Base-by-base conservation (phyloP, 2,797 vertebrate genomes). In the Periparus ater region DNA sequence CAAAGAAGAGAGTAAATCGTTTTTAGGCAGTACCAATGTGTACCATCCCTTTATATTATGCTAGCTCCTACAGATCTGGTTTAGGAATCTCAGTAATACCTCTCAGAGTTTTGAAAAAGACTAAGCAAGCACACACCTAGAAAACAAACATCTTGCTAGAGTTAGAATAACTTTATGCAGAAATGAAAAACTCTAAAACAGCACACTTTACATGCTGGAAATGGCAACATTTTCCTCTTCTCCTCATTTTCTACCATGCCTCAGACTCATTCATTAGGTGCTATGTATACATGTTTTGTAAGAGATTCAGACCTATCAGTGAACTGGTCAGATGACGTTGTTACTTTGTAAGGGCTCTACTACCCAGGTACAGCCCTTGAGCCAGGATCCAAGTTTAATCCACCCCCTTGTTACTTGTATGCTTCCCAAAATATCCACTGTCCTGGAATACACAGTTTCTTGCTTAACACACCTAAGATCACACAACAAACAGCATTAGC, bases 371-470 rank as follows among this genome's bases (percentile, higher is more conserved):
- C 7, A 20, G 42, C 12, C 17, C 29, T 45, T 1, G 1, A 73
- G 67, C 30, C 40, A 66, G 19, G 65, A 85, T 70, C 44, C 0
- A 0, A 71, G 34, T 45, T 13, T 30, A 17, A 22, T n/a, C 42
- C 34, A 84, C 7, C 14, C 42, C 17, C 1, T 0, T 0, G 6
- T 40, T 62, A 80, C n/a, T 57, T 42, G 3, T 11, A 44, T 2
- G 10, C 40, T 60, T 36, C 44, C 53, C 60, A 47, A 47, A 66
- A 55, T 32, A 47, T 45, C 45, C 48, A 45, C 26, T 30, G 62
- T 10, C 20, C 40, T 72, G 32, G 54, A 91, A n/a, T 32, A 42
- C 18, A 30, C 23, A 7, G 16, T 57, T 76, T 70, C 44, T 80
- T 58, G 6, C 36, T 34, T 36, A 77, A 66, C 9, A 67, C 8